phyloP scores from a whole-genome alignment of 2,113 vertebrate genomes.

The Herpetotheres cachinnans region DNA sequence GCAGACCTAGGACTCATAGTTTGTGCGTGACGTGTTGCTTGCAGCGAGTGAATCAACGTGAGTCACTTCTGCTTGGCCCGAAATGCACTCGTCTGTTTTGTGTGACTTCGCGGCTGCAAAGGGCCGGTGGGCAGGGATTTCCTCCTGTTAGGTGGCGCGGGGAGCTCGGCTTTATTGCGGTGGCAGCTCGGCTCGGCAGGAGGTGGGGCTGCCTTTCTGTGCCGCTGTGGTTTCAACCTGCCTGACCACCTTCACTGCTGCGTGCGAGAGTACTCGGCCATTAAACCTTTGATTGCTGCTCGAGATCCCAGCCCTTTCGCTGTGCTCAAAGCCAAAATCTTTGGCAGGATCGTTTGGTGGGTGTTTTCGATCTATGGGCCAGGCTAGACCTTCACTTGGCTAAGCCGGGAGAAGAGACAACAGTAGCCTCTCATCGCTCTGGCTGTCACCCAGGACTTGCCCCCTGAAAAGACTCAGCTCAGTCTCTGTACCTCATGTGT shows the following conservation, averaged over 20 bases:
- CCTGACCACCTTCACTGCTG: background rate
- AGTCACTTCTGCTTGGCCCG: background rate
- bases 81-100: fast-evolving
- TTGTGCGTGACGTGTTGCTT: background rate
- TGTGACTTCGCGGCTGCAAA: fast-evolving
- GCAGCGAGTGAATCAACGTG: background rate
- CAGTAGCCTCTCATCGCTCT: background rate
- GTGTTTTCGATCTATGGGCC: background rate
- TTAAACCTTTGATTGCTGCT: background rate
- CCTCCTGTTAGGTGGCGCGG: background rate
- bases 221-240: background rate
- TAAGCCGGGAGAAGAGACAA: background rate
- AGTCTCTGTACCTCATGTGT: fast-evolving
- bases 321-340: background rate
- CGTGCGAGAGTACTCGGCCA: fast-evolving
- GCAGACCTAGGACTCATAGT: background rate
- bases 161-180: background rate
- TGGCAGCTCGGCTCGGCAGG: background rate
- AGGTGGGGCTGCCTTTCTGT: background rate
- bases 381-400: background rate
- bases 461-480: background rate
- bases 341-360: fast-evolving
- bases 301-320: too few species aligned
- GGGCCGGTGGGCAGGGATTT: background rate
- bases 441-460: background rate